These are phyloP conservation scores for Lordiphosa collinella DNA, from an alignment of 1,140 invertebrate species.

Conservation along the genomic window DNA sequence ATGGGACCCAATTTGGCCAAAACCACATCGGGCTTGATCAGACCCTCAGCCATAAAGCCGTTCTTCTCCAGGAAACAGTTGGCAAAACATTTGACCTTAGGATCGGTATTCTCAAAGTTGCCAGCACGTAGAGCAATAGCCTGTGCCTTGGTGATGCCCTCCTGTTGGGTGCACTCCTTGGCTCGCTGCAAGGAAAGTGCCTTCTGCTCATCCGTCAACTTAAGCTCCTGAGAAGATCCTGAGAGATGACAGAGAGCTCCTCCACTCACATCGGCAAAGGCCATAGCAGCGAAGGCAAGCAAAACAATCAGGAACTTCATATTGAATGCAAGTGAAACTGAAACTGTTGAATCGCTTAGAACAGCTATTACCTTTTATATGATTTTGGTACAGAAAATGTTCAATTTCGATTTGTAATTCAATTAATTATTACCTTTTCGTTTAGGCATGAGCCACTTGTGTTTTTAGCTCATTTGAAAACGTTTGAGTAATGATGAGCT, in stretches of 20 bases:
- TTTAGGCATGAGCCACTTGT: background rate
- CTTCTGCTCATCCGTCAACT: slow-evolving; percentile 13
- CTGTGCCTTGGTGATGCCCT: slow-evolving; percentile 46
- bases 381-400: background rate
- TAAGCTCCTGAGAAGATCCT: background rate
- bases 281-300: slow-evolving; percentile 15
- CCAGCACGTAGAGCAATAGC: slow-evolving; percentile 14
- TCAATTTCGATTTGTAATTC: slow-evolving; percentile 10
- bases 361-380: slow-evolving; percentile 13
- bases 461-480: slow-evolving; percentile 4
- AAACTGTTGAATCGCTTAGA: slow-evolving; percentile 4
- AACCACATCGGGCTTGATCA: slow-evolving; percentile 45
- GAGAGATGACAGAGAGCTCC: too few relatives aligned
- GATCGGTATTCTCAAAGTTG: slow-evolving; percentile 41
- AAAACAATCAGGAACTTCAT: slow-evolving; percentile 42
- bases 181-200: background rate
- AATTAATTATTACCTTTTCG: background rate
- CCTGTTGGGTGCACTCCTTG: slow-evolving; percentile 26
- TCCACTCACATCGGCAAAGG: slow-evolving; percentile 30
- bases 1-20: slow-evolving; percentile 39
- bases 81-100: slow-evolving; percentile 59
- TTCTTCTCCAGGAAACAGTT: slow-evolving; percentile 64
- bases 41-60: slow-evolving; percentile 42
- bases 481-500: slow-evolving; percentile 5
- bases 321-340: background rate